phyloP scores from a whole-genome alignment of 1,140 invertebrate species.

The Thaumetopoea pityocampa region DNA sequence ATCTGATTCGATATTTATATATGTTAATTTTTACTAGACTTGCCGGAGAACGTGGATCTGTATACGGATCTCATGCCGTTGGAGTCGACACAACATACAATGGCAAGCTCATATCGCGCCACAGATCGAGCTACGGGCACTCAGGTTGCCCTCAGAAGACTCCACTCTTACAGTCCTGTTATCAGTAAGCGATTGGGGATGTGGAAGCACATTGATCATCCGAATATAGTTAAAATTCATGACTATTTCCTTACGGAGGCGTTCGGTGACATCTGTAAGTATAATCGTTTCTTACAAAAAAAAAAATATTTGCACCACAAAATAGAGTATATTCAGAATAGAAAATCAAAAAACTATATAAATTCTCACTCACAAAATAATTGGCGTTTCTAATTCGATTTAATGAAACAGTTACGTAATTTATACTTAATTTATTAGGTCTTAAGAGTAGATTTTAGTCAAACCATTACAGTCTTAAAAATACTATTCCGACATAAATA shows the following conservation, averaged over 20 bases:
- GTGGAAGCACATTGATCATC: slow-evolving; percentile 96
- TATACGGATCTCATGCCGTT: slow-evolving; percentile 93
- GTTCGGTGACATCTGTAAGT: slow-evolving; percentile 96
- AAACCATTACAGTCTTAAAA: too few species aligned
- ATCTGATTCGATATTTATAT: slow-evolving; percentile 13
- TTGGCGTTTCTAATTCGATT: too few species aligned
- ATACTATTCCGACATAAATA: too few species aligned
- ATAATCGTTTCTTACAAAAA: neutral
- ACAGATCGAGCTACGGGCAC: slow-evolving; percentile 91
- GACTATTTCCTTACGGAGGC: slow-evolving; percentile 97
- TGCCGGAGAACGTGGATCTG: slow-evolving; percentile 91
- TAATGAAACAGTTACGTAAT: too few species aligned
- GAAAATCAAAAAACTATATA: neutral
- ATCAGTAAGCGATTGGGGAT: slow-evolving; percentile 92
- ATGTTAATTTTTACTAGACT: slow-evolving; percentile 72
- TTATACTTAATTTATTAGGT: too few species aligned
- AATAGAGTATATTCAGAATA: neutral
- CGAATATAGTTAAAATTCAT: slow-evolving; percentile 93
- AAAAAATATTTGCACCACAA: neutral
- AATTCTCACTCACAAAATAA: too few species aligned
- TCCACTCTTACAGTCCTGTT: slow-evolving; percentile 89
- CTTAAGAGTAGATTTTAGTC: too few species aligned
- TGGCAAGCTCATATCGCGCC: slow-evolving; percentile 86
- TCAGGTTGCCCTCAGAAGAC: slow-evolving; percentile 89
- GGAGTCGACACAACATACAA: slow-evolving; percentile 78